phyloP scores from a whole-genome alignment of 2,113 vertebrate genomes.

The Helogale parvula region DNA sequence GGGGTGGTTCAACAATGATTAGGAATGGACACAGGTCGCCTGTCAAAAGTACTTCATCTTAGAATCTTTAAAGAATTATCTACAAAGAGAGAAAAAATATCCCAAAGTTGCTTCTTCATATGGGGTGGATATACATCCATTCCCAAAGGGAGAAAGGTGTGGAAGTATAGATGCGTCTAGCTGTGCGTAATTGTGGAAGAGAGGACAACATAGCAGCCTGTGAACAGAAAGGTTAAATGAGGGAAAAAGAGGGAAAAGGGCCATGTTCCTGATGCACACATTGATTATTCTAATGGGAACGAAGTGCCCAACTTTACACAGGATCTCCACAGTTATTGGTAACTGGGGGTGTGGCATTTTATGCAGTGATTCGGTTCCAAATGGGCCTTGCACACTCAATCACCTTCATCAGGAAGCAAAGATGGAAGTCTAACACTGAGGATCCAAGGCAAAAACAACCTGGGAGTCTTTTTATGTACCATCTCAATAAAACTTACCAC shows the following conservation, averaged over 20 bases:
- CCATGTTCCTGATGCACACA: accelerated
- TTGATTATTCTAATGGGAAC: not conserved
- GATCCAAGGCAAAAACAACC: not conserved
- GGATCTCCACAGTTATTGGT: not conserved
- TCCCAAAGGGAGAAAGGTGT: not conserved
- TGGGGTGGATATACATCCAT: not conserved
- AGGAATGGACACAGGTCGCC: not conserved
- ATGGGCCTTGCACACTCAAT: not conserved
- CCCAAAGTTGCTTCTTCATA: not conserved
- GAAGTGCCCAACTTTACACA: not conserved
- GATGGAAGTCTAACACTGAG: not conserved
- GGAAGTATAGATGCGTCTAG: not conserved
- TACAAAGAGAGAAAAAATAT: not conserved
- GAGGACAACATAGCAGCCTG: accelerated
- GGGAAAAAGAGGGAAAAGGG: not conserved
- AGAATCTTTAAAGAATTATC: not conserved
- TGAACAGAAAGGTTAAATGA: not conserved
- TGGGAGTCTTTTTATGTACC: not conserved
- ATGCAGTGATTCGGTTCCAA: not conserved
- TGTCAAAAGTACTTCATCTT: not conserved
- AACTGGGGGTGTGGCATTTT: not conserved
- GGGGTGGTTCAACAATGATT: not conserved
- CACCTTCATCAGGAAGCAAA: not conserved
- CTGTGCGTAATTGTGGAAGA: not conserved
- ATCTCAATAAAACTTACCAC: not conserved